Percentiles rank a stretch among this genome's conserved stretches.
These are phyloP conservation scores for Drosophila testacea DNA, from an alignment of 2,888 invertebrate genomes.

Conservation along the genomic window DNA sequence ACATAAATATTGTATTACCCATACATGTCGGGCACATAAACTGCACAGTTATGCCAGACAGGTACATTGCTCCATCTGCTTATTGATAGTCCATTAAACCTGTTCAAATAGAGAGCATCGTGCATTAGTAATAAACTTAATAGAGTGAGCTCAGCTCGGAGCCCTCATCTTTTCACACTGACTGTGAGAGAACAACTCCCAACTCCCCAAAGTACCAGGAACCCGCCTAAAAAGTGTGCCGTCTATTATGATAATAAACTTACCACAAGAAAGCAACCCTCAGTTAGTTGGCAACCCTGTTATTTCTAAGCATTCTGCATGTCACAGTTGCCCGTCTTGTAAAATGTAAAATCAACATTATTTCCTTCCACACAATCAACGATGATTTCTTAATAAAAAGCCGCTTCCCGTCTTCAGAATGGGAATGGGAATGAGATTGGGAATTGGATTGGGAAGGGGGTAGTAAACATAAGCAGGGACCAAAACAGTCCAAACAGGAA, in stretches of 20 bases:
- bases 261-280: slow-evolving; percentile 55
- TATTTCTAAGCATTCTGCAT: slow-evolving; percentile 30
- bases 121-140: slow-evolving; percentile 59
- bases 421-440: slow-evolving; percentile 4
- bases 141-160: slow-evolving; percentile 33
- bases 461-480: slow-evolving; percentile 38
- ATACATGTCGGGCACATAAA: slow-evolving; percentile 5
- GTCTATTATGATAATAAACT: slow-evolving; percentile 73
- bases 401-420: slow-evolving; percentile 30
- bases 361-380: slow-evolving; percentile 80
- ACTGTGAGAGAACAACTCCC: background rate
- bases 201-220: slow-evolving; percentile 51
- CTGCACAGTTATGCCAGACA: slow-evolving; percentile 14
- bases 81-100: slow-evolving; percentile 41
- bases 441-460: slow-evolving; percentile 8
- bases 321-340: slow-evolving; percentile 46
- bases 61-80: slow-evolving; percentile 22
- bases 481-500: slow-evolving; percentile 33
- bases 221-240: slow-evolving; percentile 54
- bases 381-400: slow-evolving; percentile 80
- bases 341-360: slow-evolving; percentile 78
- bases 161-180: background rate
- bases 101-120: slow-evolving; percentile 42
- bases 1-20: slow-evolving; percentile 39
- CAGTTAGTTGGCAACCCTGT: slow-evolving; percentile 29